A percentile compares a stretch with the other conserved stretches of the same genome.
These are phyloP conservation scores for Podilymbus podiceps DNA, from an alignment of 2,113 vertebrate species.

Conservation along the genomic window DNA sequence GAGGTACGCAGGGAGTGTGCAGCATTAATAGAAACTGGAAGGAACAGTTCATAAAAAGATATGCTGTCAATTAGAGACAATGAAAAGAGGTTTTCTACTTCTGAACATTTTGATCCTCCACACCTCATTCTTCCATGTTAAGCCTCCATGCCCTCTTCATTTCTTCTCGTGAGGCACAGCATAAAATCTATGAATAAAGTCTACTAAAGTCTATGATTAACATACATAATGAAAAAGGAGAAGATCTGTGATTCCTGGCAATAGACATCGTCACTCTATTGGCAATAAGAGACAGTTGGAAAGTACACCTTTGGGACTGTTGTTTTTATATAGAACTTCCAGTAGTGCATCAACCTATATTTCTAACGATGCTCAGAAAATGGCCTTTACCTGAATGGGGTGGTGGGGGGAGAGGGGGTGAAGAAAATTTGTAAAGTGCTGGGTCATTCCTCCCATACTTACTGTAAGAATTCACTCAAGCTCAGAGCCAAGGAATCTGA, in stretches of 20 bases:
- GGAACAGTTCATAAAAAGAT: not conserved
- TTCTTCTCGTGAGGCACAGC: not conserved
- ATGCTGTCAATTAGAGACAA: too few species aligned
- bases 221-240: not conserved
- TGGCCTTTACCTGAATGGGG: rapidly evolving
- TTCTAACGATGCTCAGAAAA: not conserved
- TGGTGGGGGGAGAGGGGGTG: rapidly evolving
- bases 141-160: not conserved
- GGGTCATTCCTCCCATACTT: not conserved
- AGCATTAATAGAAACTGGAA: not conserved
- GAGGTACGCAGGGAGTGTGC: not conserved
- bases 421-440: not conserved
- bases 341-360: not conserved
- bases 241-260: not conserved
- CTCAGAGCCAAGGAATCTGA: not conserved
- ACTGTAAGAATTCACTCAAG: not conserved
- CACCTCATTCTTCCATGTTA: not conserved
- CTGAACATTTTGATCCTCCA: not conserved
- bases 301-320: rapidly evolving
- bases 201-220: not conserved
- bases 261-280: not conserved
- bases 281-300: not conserved
- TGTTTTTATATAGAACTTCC: not conserved
- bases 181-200: not conserved
- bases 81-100: not conserved